Evolutionary conservation across 2,888 invertebrate species (phyloP).

Genomic region (Prionchulus punctatus): DNA sequence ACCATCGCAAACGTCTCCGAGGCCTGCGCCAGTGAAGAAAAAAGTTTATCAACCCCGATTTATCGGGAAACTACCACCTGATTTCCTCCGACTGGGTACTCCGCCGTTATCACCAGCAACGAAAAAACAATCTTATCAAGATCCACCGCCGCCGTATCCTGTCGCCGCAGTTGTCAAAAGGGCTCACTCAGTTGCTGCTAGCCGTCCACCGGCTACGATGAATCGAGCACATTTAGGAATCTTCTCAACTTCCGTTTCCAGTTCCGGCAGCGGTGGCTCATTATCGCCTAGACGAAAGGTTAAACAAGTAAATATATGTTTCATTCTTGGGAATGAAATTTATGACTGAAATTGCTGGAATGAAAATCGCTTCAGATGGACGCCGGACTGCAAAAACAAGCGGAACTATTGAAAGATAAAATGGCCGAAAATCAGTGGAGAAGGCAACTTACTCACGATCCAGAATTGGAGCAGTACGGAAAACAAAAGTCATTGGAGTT

Average conservation of each 20-base stretch:
- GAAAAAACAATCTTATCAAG: background rate
- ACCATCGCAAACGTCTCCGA: too few species aligned
- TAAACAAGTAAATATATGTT: background rate
- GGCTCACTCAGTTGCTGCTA: background rate
- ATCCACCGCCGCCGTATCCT: background rate
- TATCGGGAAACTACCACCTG: conserved; percentile 57
- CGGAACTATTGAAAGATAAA: background rate
- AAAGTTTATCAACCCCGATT: conserved; percentile 56
- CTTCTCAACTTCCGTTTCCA: background rate
- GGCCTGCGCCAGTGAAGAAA: too few species aligned
- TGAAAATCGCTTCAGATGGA: background rate
- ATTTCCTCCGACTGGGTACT: conserved; percentile 44
- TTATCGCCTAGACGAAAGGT: background rate
- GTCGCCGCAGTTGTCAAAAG: too few species aligned
- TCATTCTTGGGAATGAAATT: too few species aligned
- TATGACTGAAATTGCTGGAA: background rate
- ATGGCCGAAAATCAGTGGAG: conserved; percentile 13
- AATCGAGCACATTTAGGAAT: background rate
- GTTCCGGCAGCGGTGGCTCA: background rate
- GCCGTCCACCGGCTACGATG: background rate
- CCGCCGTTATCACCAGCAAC: background rate
- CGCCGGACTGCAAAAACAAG: background rate
- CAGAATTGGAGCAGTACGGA: conserved; percentile 39
- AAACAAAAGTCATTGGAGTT: too few species aligned
- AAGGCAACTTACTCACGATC: conserved; percentile 24